phyloP scores from a whole-genome alignment of 37 sponge, comb jelly and placozoan genomes.

The Ephydatia muelleri region DNA sequence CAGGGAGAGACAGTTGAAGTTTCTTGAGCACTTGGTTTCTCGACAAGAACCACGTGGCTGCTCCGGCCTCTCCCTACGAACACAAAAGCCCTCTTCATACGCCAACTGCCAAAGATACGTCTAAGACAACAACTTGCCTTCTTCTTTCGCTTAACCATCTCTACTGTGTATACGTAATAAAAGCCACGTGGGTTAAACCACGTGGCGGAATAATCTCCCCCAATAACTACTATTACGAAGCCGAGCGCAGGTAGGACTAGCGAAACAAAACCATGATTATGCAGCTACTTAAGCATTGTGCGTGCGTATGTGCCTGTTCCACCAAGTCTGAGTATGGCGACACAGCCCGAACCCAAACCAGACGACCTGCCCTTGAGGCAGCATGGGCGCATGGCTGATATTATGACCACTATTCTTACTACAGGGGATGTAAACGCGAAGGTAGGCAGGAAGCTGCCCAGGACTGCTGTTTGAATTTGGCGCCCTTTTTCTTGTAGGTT shows the following conservation, averaged over 20 bases:
- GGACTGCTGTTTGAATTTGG: neutral
- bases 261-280: too few relatives aligned
- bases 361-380: too few relatives aligned
- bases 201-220: neutral
- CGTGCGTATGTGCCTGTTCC: too few relatives aligned
- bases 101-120: neutral
- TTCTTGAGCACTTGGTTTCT: slow-evolving; percentile 89
- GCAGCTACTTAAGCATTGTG: too few relatives aligned
- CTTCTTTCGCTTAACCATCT: slow-evolving; percentile 57
- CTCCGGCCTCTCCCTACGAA: slow-evolving; percentile 86
- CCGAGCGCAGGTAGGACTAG: neutral
- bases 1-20: slow-evolving; percentile 89
- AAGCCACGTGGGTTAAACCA: neutral
- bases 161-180: neutral
- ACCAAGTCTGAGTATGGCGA: too few relatives aligned
- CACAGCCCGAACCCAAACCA: slow-evolving; percentile 43
- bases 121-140: slow-evolving; percentile 28
- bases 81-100: neutral
- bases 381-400: too few relatives aligned
- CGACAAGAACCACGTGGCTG: slow-evolving; percentile 91
- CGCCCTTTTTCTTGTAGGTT: slow-evolving; percentile 9
- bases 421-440: too few relatives aligned
- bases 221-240: neutral
- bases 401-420: too few relatives aligned
- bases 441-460: too few relatives aligned